Evolutionary conservation across 2,797 vertebrate species (phyloP), one percentile per base, ranked within the genome.

Genomic region (Dryobates pubescens): DNA sequence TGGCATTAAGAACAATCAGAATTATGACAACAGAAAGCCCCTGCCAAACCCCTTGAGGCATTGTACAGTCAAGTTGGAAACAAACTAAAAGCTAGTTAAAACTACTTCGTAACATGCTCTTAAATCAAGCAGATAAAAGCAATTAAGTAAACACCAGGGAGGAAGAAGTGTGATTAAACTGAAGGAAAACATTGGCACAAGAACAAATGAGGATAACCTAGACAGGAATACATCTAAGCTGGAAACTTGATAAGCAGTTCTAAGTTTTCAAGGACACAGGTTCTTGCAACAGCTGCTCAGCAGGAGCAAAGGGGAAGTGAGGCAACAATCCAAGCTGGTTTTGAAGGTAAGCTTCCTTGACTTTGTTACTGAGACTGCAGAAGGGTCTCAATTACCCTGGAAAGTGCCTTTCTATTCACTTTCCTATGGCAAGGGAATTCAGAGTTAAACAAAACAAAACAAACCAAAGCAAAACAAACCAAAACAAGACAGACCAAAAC

Each of bases 101-200:
- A 70, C 9, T 34, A 70, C 67, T 83, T 90, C 41, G 75, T 78
- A 94, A 88, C 79, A 86, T 81, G 70, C 53, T 89, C 77, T 93
- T 94, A 93, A 94, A 96, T 94, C 90, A 93, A 82, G 32, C 17
- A 89, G 92, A 94, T 93, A 93, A 91, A 88, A 92, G 62, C 81
- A 95, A 86, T 94, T 95, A 90, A 72, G 49, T 68, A 88, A 95
- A 90, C 68, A 93, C 36, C 16, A 78, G 49, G 45, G 74, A 92
- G 27, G 13, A 38, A 86, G 26, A 76, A 79, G 36, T 68, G 27
- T 27, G 54, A 91, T 91, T 94, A 86, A 95, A 93, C 19, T 58
- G n/a, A 79, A 77, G 26, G 26, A 80, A 94, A 94, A 62, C n/a
- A 82, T 2, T 94, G 89, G 86, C 88, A 51, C 30, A 84, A 68